phyloP scores from a whole-genome alignment of 2,113 vertebrate species.

The Sebastes fasciatus region DNA sequence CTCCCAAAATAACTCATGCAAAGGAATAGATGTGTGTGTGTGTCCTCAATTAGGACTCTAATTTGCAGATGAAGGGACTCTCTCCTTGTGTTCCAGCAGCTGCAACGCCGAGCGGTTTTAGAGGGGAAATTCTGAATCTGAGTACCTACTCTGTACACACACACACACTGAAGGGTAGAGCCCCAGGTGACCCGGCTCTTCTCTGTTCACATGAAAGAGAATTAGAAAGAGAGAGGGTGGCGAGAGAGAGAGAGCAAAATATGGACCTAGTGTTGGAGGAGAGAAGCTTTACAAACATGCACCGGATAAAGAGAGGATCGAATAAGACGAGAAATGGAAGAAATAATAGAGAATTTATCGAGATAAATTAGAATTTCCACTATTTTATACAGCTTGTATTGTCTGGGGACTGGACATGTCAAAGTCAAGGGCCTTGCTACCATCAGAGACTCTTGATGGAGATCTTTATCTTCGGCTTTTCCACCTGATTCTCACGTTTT shows the following conservation, averaged over 20 bases:
- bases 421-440: background rate
- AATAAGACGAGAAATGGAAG: slow-evolving; percentile 8
- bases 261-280: slow-evolving; percentile 13
- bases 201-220: slow-evolving; percentile 70
- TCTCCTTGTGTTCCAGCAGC: slow-evolving; percentile 56
- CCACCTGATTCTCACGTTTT: background rate
- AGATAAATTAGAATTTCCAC: background rate
- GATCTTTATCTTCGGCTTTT: background rate
- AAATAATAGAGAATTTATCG: slow-evolving; percentile 19
- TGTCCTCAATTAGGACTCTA: slow-evolving; percentile 61
- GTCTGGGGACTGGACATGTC: background rate
- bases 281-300: slow-evolving; percentile 27
- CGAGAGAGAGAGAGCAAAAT: slow-evolving; percentile 5
- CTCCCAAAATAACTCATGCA: slow-evolving; percentile 73
- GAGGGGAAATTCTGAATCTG: slow-evolving; percentile 39
- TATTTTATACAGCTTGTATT: background rate
- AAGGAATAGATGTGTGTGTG: slow-evolving; percentile 34
- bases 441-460: background rate
- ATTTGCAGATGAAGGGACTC: slow-evolving; percentile 57
- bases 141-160: slow-evolving; percentile 19
- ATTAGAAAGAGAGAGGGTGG: slow-evolving; percentile 32
- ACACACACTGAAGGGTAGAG: slow-evolving; percentile 39
- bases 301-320: slow-evolving; percentile 27
- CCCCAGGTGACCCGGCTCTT: slow-evolving; percentile 63
- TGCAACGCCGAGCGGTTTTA: slow-evolving; percentile 52